A percentile compares a stretch with the other conserved stretches of the same genome.
Conservation (phyloP, 1,140 invertebrate species). For the Paracyclopina nana region DNA sequence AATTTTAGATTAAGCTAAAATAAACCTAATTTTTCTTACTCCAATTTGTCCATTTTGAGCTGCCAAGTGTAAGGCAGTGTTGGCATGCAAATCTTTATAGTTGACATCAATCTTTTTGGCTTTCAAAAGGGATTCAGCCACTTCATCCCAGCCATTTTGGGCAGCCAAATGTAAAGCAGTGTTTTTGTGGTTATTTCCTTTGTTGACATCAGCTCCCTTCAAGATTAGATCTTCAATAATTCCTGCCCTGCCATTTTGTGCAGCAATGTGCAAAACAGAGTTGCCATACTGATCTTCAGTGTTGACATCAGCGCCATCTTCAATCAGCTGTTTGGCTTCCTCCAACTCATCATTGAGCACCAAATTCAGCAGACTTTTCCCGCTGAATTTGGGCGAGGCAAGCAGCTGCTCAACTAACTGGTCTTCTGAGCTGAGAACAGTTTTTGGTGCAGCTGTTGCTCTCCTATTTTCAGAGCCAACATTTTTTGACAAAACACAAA, state of each 20-base stretch:
- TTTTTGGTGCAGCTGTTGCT: too few species aligned
- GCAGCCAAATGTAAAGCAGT: conserved; percentile 4
- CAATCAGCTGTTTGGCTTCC: neutral
- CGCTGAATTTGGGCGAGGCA: too few species aligned
- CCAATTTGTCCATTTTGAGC: conserved; percentile 13
- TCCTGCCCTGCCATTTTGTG: conserved; percentile 7
- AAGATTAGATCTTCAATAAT: conserved; percentile 5
- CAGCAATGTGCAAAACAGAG: conserved; percentile 4
- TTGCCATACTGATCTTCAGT: conserved; percentile 3
- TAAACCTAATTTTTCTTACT: conserved; percentile 3
- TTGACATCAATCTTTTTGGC: conserved; percentile 3
- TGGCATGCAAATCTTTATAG: conserved; percentile 2
- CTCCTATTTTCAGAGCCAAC: too few species aligned
- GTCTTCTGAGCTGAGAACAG: too few species aligned
- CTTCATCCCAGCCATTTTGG: conserved; percentile 10
- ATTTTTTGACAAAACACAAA: too few species aligned
- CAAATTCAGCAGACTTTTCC: too few species aligned
- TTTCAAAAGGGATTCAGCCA: neutral
- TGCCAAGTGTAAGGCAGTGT: conserved; percentile 11
- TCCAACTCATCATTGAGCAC: neutral
- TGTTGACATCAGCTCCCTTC: conserved; percentile 6
- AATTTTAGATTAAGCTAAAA: neutral
- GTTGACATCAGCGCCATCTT: conserved; percentile 1
- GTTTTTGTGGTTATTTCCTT: conserved; percentile 12
- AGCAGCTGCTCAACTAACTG: too few species aligned